Base-by-base conservation (phyloP, 2,113 vertebrate genomes). In the Megatriorchis doriae region DNA sequence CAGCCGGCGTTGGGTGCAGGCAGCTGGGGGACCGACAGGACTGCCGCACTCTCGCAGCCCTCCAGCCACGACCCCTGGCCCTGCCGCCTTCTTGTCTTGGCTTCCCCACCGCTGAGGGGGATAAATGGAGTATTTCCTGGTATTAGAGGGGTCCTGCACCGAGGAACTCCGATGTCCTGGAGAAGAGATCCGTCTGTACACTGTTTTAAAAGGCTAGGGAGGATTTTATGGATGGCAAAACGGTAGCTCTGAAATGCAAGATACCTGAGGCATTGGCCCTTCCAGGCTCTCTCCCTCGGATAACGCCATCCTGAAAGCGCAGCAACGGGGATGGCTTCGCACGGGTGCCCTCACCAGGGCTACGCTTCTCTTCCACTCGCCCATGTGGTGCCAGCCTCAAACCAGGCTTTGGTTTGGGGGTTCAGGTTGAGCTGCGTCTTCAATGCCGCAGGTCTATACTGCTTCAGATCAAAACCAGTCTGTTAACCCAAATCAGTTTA, bases 61-160 rank as follows among this genome's bases (percentile, higher is more conserved):
- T 81, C 32, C 59, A 68, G 34, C 48, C 48, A 19, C 1, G 0
- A 40, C 29, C 86, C n/a, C 42, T 81, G 77, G 48, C 55, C 65
- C 16, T 48, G 36, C 27, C 65, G 48, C 20, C 40, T 89, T 83
- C 81, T 80, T 77, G 17, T 26, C 56, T 86, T 21, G 4, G 32
- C 63, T 84, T 89, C 42, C 43, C 16, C 31, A 32, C 11, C 1
- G 0, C 47, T 52, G 22, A 77, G 42, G 2, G 3, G 65, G 29
- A 89, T 86, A 87, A 95, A 61, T 10, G 79, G 56, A 81, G 32
- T 52, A 68, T 84, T 94, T 94, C 66, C 91, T 85, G 48, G 19
- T 53, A 29, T 82, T 63, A 62, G 19, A 87, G 40, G 27, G 18
- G 56, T 85, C 70, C 62, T 52, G 45, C 27, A 22, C 56, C 0